These are phyloP conservation scores for Nymphicus hollandicus DNA, from an alignment of 2,113 vertebrate species.

Conservation along the genomic window DNA sequence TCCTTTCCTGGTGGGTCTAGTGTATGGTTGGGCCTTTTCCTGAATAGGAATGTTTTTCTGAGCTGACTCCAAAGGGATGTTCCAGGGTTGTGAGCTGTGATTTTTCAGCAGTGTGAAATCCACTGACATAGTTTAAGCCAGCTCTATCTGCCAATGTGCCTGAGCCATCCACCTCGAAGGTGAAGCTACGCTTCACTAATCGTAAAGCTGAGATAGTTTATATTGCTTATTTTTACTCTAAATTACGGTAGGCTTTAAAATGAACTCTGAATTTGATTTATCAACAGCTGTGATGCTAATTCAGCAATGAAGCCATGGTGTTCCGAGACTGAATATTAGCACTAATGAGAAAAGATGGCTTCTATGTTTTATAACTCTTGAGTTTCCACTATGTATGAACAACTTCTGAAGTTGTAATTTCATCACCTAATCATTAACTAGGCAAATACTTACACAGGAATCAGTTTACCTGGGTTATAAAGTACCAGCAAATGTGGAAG, in stretches of 20 bases:
- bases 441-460: neutral
- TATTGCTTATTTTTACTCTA: conserved; percentile 36
- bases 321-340: conserved; percentile 7
- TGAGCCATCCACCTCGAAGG: conserved; percentile 2
- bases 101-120: neutral
- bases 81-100: conserved; percentile 5
- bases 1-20: neutral
- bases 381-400: neutral
- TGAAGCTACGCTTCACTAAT: conserved; percentile 4
- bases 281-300: conserved; percentile 32
- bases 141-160: conserved; percentile 5
- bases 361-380: neutral
- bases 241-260: conserved; percentile 26
- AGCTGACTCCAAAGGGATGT: neutral
- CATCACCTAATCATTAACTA: neutral
- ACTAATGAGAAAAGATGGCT: conserved; percentile 41
- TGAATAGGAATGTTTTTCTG: neutral
- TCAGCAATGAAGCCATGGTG: conserved; percentile 6
- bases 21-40: neutral
- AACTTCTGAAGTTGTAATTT: neutral
- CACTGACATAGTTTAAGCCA: neutral
- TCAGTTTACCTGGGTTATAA: neutral
- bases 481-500: neutral
- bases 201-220: neutral
- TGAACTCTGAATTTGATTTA: conserved; percentile 44